A percentile compares a stretch with the other conserved stretches of the same genome.
Conservation (phyloP, 1,140 invertebrate genomes). For the Chlorops oryzae region DNA sequence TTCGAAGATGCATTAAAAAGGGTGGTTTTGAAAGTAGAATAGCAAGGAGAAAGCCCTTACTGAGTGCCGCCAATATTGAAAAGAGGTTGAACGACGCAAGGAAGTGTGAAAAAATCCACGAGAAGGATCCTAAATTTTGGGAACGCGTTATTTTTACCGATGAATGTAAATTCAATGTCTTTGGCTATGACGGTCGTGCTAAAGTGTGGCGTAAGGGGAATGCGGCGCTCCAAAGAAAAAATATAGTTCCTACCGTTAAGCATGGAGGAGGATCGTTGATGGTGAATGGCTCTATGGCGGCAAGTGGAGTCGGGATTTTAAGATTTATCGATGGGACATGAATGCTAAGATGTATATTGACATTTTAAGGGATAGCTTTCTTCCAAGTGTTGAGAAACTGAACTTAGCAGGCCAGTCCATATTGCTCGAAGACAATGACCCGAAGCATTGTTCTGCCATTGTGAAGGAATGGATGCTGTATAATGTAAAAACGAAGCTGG, state of each 20-base stretch:
- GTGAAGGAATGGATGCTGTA: not conserved
- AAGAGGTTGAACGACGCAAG: not conserved
- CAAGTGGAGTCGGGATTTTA: conserved; percentile 11
- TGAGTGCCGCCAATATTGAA: not conserved
- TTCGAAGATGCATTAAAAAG: not conserved
- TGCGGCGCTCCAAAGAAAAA: conserved; percentile 2
- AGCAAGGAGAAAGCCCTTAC: not conserved
- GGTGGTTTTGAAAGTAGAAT: not conserved
- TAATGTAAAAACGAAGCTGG: not conserved
- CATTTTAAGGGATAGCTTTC: not conserved
- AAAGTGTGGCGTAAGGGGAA: conserved; percentile 12
- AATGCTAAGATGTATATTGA: not conserved
- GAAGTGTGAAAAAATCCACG: not conserved
- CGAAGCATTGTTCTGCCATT: too few species aligned
- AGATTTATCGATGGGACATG: not conserved
- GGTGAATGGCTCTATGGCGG: conserved; percentile 36
- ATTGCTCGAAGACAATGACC: too few species aligned
- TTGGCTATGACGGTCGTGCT: conserved; percentile 1
- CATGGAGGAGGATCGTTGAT: conserved; percentile 18
- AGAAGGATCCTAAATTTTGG: not conserved
- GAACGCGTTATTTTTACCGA: conserved; percentile 1
- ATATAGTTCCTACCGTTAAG: conserved; percentile 12
- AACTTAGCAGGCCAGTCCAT: too few species aligned
- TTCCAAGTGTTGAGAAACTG: too few species aligned
- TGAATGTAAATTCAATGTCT: conserved; percentile 11